Percentiles rank a stretch among this genome's conserved stretches.
Conservation (phyloP, 2,888 invertebrate genomes). For the Nemoura dubitans region DNA sequence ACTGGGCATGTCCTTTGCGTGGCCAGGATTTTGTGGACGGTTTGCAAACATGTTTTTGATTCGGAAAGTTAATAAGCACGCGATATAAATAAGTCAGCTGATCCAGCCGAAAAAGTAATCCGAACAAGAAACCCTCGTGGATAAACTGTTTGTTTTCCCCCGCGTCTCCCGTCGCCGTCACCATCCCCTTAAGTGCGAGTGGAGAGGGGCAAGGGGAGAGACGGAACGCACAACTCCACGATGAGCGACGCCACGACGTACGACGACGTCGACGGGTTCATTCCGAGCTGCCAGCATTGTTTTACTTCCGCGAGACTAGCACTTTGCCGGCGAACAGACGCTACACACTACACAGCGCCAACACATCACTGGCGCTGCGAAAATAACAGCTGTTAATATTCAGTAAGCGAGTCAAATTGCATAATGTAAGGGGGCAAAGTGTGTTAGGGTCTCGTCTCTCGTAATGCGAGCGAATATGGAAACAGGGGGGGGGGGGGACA, state of each 20-base stretch:
- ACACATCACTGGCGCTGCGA: neutral
- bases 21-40: neutral
- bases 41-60: neutral
- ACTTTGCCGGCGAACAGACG: neutral
- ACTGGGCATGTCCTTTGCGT: neutral
- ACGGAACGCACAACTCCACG: neutral
- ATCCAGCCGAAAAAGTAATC: neutral
- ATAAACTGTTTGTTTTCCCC: neutral
- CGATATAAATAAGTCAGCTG: neutral
- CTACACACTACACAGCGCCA: neutral
- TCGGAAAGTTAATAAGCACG: neutral
- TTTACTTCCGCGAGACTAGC: neutral
- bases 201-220: neutral
- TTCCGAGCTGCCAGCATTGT: neutral
- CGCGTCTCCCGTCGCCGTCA: neutral
- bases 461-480: neutral
- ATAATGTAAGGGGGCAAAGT: constrained; percentile 7
- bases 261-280: neutral
- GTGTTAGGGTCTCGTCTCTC: neutral
- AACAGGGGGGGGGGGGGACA: neutral
- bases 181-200: too few species aligned
- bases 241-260: neutral
- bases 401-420: constrained; percentile 7
- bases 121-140: neutral
- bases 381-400: neutral